Evolutionary conservation across 2,797 vertebrate genomes (phyloP), one percentile per base, ranked within the genome.

Genomic region (Hippopotamyrus pictus): DNA sequence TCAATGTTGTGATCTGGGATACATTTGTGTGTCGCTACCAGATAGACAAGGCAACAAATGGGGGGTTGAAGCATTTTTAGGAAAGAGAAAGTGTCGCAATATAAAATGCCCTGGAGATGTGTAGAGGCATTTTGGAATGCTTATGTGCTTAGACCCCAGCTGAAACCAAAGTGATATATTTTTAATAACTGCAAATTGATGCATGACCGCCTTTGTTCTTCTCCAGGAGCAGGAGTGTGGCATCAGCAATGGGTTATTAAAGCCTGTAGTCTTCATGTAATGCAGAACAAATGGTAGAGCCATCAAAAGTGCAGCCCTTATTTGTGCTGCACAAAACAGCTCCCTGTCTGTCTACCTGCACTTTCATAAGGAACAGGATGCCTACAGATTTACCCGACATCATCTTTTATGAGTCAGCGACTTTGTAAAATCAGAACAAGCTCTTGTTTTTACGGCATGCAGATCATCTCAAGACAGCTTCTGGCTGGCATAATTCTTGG

Each of bases 151-250:
- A 84, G n/a, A 50, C 44, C 41, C 19, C 19, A 50, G 46, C 82
- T 50, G 82, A 50, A 50, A 22, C 82, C 9, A 11, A 50, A 50
- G 44, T 84, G 41, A 84, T 84, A 84, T 84, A 44, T 84, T 50
- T 84, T 84, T 48, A 84, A 84, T 57, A 37, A 37, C 53, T 59
- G 53, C 48, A 85, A 51, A 85, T 50, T 86, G 85, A 86, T 11
- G 51, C 51, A 51, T 54, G 25, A 86, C 25, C 8, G 7, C 51
- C 33, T 59, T 57, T 86, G 85, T 59, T 54, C 22, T 86, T 86
- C 25, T 54, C 53, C 53, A 54, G 29, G 51, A 48, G 57, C 17
- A 59, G 22, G 53, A 86, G 53, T 25, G 33, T 33, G 29, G 29
- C 50, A 86, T 14, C 51, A 54, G 25, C 9, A 41, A 14, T 29